Percentiles rank a stretch among this genome's conserved stretches.
These are phyloP conservation scores for Cryptophagus acutangulus DNA, from an alignment of 2,888 invertebrate species.

Conservation along the genomic window DNA sequence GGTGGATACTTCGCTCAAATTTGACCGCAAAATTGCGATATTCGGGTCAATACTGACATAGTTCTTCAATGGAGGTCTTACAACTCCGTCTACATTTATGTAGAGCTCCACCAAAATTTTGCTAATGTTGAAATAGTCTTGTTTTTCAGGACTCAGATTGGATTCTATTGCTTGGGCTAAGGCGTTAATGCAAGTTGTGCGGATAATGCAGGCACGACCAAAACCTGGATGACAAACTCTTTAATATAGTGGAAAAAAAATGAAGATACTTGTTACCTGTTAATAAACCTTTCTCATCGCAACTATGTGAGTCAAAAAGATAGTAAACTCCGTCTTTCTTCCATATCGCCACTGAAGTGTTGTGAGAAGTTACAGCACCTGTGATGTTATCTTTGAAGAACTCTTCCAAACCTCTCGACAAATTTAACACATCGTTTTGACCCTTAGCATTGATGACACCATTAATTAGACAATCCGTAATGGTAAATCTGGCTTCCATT, in stretches of 20 bases:
- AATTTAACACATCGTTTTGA: conserved; percentile 18
- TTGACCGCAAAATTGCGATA: conserved; percentile 44
- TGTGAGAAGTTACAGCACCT: conserved; percentile 56
- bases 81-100: conserved; percentile 33
- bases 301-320: conserved; percentile 58
- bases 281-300: conserved; percentile 53
- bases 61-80: conserved; percentile 45
- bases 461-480: conserved; percentile 42
- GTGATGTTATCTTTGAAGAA: conserved; percentile 42
- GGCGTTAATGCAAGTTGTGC: conserved; percentile 38
- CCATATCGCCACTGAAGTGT: conserved; percentile 56
- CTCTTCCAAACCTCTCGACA: conserved; percentile 26
- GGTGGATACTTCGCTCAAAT: conserved; percentile 30
- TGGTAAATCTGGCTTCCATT: conserved; percentile 33
- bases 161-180: conserved; percentile 41
- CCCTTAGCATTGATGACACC: conserved; percentile 34
- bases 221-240: conserved; percentile 28
- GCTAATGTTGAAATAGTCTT: conserved; percentile 40
- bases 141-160: conserved; percentile 37
- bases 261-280: conserved; percentile 30
- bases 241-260: background rate
- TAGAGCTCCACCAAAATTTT: conserved; percentile 32
- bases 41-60: conserved; percentile 43
- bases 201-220: conserved; percentile 46
- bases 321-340: conserved; percentile 49